These are phyloP conservation scores for Agapornis roseicollis DNA, from an alignment of 2,113 vertebrate species.

Conservation along the genomic window DNA sequence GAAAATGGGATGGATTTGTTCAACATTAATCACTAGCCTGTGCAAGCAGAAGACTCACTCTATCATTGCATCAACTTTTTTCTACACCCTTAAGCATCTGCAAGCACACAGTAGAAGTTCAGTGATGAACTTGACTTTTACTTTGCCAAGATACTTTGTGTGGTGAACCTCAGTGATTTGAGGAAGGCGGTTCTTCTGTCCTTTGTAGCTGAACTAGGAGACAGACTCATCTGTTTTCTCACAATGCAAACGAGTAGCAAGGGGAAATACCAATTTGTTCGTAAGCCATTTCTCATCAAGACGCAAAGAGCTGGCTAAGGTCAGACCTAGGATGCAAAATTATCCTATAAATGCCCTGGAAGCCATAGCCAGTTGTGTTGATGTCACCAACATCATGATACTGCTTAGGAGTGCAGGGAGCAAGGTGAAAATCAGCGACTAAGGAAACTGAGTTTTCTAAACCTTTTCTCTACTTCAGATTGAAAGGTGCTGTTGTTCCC, in stretches of 20 bases:
- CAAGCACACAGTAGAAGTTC: not conserved
- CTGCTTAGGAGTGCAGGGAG: not conserved
- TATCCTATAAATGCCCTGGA: not conserved
- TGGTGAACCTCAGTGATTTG: not conserved
- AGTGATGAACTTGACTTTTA: not conserved
- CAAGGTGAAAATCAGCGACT: accelerated
- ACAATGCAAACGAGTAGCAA: not conserved
- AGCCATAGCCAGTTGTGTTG: not conserved
- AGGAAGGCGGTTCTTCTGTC: not conserved
- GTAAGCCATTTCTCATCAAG: constrained; percentile 1
- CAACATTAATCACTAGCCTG: not conserved
- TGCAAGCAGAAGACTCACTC: not conserved
- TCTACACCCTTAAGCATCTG: not conserved
- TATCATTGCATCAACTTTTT: not conserved
- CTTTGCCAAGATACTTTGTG: not conserved
- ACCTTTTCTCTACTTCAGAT: not conserved
- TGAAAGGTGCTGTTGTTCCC: not conserved
- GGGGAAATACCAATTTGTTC: not conserved
- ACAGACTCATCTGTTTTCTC: not conserved
- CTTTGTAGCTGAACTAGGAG: not conserved
- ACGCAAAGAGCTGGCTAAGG: not conserved
- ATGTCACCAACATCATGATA: not conserved
- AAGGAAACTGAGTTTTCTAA: not conserved
- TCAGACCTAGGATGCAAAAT: not conserved
- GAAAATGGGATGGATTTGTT: not conserved